Base-by-base conservation (phyloP, 2,797 vertebrate genomes). In the Hylomyscus alleni region DNA sequence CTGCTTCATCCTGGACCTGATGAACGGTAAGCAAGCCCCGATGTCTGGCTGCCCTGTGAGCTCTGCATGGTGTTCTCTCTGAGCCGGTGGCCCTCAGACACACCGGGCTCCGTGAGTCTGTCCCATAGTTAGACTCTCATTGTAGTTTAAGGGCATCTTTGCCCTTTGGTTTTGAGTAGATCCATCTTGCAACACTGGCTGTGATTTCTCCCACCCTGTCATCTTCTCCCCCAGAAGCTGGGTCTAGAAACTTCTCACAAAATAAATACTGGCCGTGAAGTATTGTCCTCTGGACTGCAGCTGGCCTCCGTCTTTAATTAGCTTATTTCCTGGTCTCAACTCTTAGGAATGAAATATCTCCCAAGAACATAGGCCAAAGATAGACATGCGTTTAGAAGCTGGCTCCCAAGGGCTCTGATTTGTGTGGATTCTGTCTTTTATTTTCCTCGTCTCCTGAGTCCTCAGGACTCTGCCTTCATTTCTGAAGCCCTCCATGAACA, bases 1-100 rank as follows among this genome's bases (percentile, higher is more conserved):
- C 65, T 99, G 99, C 98, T 99, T 99, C 99, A 99, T 99, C 98
- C 98, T 99, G 98, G 99, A 99, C 98, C 98, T 99, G 96, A 99
- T 99, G 99, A 99, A 99, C 31, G 99, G 99, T 99, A 96, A 99
- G 98, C 9, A 2, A 72, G 4, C 17, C 4, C 2, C 15, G 6
- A 12, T 22, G 22, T 4, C 52, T 0, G 15, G 34, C 0, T 50
- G 10, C 22, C 13, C 0, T 0, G 10, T 6, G 40, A 40, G 0
- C 26, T 9, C 4, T 2, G 40, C 47, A 1, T 24, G n/a, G 1
- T 1, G 12, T 13, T 31, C 6, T 1, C 3, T 37, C 73, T 67
- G 12, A 34, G 78, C 31, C 12, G 1, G 29, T 50, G 37, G 29
- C 29, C 44, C n/a, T 14, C 20, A 15, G 90, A 26, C 65, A 4